Conservation (phyloP, 2,113 vertebrate species). For the Alaudala cheleensis region DNA sequence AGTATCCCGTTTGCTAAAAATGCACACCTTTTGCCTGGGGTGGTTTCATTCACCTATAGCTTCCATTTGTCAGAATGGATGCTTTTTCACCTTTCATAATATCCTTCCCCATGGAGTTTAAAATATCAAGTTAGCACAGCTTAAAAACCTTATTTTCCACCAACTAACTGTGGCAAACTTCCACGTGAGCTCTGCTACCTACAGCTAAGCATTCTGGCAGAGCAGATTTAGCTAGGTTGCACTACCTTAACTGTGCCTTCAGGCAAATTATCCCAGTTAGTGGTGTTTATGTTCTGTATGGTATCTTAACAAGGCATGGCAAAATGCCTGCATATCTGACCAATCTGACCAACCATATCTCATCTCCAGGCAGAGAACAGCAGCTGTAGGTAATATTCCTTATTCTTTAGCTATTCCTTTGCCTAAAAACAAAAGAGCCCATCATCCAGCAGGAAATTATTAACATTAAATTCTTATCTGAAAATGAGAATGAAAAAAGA, state of each 20-base stretch:
- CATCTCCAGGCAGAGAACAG: background rate
- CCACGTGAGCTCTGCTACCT: background rate
- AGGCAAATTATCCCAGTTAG: background rate
- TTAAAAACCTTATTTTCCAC: background rate
- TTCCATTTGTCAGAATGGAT: background rate
- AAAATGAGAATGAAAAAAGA: background rate
- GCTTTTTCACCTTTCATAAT: background rate
- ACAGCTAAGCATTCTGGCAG: background rate
- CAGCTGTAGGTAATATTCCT: background rate
- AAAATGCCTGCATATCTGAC: background rate
- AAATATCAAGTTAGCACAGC: background rate
- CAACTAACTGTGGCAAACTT: background rate
- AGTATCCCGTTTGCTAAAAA: background rate
- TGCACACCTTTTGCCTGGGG: background rate
- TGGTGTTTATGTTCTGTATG: background rate
- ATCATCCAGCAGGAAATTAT: background rate
- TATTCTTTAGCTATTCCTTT: background rate
- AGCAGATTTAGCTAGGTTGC: background rate
- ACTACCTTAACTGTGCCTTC: background rate
- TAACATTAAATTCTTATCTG: background rate
- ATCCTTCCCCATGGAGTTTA: background rate
- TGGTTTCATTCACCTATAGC: background rate
- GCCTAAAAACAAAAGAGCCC: background rate
- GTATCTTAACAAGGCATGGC: background rate
- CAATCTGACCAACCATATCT: background rate